Percentiles rank a stretch among this genome's conserved stretches.
Conservation (phyloP, 1,140 invertebrate genomes). For the Atta texana region DNA sequence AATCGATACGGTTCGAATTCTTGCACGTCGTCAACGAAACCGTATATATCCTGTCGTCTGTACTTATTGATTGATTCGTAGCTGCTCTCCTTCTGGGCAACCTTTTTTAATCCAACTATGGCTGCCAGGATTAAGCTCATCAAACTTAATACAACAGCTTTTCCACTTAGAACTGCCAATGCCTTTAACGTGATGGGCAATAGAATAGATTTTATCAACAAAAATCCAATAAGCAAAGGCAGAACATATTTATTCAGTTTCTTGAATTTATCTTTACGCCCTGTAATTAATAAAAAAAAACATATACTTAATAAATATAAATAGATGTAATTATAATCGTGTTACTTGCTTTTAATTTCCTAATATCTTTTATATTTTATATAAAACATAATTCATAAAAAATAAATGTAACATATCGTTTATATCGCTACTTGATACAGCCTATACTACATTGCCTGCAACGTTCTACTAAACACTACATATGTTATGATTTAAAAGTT, state of each 20-base stretch:
- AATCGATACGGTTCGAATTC: constrained; percentile 79
- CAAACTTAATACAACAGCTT: constrained; percentile 87
- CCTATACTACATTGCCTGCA: constrained; percentile 8
- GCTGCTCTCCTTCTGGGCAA: constrained; percentile 70
- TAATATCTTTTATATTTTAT: neutral
- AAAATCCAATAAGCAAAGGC: constrained; percentile 88
- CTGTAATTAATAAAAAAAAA: constrained; percentile 57
- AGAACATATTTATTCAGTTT: constrained; percentile 85
- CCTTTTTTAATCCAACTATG: constrained; percentile 83
- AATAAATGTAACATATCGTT: neutral
- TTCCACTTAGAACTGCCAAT: constrained; percentile 88
- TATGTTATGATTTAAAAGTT: neutral
- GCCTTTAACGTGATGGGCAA: constrained; percentile 89
- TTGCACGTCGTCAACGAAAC: constrained; percentile 61
- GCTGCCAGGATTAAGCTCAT: constrained; percentile 87
- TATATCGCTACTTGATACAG: neutral
- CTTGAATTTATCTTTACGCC: constrained; percentile 74
- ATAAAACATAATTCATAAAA: neutral
- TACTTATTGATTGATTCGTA: constrained; percentile 81
- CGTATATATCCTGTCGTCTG: constrained; percentile 80
- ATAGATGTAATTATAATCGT: neutral
- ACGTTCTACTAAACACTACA: constrained; percentile 44
- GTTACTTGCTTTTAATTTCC: neutral
- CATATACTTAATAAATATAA: neutral
- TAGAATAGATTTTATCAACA: constrained; percentile 88